Base-by-base conservation (phyloP, 2,113 vertebrate species). In the Trematomus loennbergii region DNA sequence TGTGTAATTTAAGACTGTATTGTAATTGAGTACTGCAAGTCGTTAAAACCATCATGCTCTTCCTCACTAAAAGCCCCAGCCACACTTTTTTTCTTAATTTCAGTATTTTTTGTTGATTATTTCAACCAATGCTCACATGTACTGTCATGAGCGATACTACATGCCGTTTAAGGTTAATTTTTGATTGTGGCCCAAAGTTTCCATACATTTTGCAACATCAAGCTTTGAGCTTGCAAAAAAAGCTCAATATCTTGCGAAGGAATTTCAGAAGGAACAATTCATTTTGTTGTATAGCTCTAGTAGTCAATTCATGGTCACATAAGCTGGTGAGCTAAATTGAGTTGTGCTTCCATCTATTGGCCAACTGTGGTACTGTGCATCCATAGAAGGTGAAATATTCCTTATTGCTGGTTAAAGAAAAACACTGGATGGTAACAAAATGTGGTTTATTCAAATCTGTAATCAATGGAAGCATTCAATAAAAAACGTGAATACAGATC, bases 321-420 rank as follows among this genome's bases (percentile, higher is more conserved):
- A 8, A 72, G n/a, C 50, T 55, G 11, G 18, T 10, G 53, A 64
- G 20, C 53, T 58, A 16, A 43, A 65, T 33, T 74, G 75, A 33
- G 65, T 45, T 84, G n/a, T 50, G 40, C 79, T 84, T 54, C 88
- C 91, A 86, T 66, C 91, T 90, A 79, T 66, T 88, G 90, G 87
- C 15, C 77, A 88, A 68, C 6, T 33, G 53, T 60, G 64, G 43
- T 69, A 88, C 52, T 76, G 67, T 40, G 48, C 22, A 49, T n/a
- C 15, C 49, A 46, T 2, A 50, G 2, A 52, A 22, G 2, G 1
- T 20, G 15, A 9, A 22, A 36, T 8, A 25, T 18, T 12, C 29
- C 0, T 13, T 20, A 1, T 20, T 43, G 1, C 2, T 62, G 12
- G 17, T 11, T 54, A 11, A 69, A 81, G 74, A 78, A 3, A 12